These are phyloP conservation scores for Falco naumanni DNA, from an alignment of 2,797 vertebrate species.

Conservation along the genomic window DNA sequence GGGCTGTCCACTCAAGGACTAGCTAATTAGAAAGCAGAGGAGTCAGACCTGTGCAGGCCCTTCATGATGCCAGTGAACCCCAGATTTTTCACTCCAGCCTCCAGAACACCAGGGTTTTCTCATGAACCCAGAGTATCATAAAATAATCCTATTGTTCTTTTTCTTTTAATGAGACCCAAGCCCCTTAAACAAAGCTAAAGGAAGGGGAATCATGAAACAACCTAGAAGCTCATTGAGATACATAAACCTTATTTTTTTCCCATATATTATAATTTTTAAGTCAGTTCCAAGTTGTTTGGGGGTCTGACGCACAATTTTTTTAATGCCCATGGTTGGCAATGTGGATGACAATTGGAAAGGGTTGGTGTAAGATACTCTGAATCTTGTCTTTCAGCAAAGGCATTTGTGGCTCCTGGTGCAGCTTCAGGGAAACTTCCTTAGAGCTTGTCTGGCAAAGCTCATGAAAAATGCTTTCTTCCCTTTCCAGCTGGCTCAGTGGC, in stretches of 20 bases:
- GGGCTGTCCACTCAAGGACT: not conserved
- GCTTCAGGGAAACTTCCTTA: conserved; percentile 29
- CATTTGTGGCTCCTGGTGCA: not conserved
- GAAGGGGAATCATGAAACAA: not conserved
- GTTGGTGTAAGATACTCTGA: not conserved
- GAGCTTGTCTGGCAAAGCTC: conserved; percentile 7
- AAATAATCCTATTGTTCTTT: not conserved
- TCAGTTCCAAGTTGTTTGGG: not conserved
- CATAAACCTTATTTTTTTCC: accelerated
- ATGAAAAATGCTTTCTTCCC: conserved; percentile 2
- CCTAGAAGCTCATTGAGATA: not conserved
- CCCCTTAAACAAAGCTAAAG: not conserved
- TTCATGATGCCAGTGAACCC: not conserved
- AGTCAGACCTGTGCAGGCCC: not conserved
- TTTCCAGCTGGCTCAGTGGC: conserved; percentile 44
- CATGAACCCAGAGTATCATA: not conserved
- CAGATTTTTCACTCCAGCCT: not conserved
- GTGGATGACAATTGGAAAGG: not conserved
- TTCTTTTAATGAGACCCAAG: not conserved
- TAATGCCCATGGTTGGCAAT: not conserved
- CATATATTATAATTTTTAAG: not conserved
- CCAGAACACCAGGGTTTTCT: not conserved
- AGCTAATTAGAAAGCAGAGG: not conserved
- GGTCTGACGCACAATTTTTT: not conserved
- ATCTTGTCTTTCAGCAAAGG: not conserved